Conservation (phyloP, 2,797 vertebrate genomes). For the Cirrhinus mrigala region DNA sequence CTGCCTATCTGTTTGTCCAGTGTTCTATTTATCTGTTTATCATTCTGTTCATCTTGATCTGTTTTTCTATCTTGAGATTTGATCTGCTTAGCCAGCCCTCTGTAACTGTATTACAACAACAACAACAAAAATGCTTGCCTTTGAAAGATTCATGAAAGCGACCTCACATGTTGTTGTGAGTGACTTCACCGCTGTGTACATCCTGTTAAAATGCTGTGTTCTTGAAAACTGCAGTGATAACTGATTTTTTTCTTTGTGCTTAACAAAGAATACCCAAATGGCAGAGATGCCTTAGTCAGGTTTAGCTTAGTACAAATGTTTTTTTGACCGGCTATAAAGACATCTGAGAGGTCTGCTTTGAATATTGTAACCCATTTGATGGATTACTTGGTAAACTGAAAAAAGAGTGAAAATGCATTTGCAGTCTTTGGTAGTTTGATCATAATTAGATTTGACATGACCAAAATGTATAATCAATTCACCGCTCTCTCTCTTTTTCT, state of each 20-base stretch:
- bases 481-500: constrained; percentile 26
- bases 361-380: not conserved
- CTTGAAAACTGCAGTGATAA: not conserved
- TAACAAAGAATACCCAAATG: not conserved
- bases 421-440: constrained; percentile 2
- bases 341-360: not conserved
- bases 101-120: not conserved
- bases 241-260: not conserved
- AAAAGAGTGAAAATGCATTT: not conserved
- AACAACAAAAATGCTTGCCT: not conserved
- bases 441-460: constrained; percentile 5
- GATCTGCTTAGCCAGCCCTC: not conserved
- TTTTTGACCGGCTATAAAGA: not conserved
- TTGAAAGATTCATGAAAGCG: not conserved
- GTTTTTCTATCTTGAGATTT: constrained; percentile 17
- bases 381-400: not conserved
- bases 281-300: not conserved
- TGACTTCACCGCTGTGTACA: not conserved
- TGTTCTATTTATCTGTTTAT: not conserved
- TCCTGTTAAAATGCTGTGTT: not conserved
- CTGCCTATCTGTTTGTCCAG: not conserved
- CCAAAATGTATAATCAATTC: constrained; percentile 16
- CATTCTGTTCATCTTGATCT: not conserved
- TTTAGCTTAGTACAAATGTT: not conserved
- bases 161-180: not conserved